A percentile compares a stretch with the other conserved stretches of the same genome.
phyloP scores from a whole-genome alignment of 2,888 invertebrate genomes.

The Ornithoptera alexandrae region DNA sequence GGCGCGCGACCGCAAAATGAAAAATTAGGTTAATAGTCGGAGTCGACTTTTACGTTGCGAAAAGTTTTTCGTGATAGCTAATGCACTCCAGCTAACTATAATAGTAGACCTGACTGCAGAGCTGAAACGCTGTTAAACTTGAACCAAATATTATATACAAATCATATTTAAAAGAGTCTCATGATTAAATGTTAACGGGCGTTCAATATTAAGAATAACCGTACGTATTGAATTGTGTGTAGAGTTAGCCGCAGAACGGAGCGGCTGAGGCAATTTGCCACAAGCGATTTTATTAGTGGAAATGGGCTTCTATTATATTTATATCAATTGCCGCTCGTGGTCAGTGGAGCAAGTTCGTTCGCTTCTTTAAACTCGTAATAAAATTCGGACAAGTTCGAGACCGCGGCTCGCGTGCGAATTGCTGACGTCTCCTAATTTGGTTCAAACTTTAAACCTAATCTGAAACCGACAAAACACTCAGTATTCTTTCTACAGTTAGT shows the following conservation, averaged over 20 bases:
- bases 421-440: constrained; percentile 40
- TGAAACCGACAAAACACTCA: constrained; percentile 6
- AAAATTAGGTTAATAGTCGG: constrained; percentile 43
- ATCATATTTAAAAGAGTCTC: neutral
- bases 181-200: neutral
- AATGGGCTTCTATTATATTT: constrained; percentile 64
- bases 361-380: constrained; percentile 68
- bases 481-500: neutral
- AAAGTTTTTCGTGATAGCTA: constrained; percentile 9
- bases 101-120: neutral
- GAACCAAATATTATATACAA: neutral
- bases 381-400: constrained; percentile 76
- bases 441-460: constrained; percentile 35
- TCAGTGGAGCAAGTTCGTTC: constrained; percentile 76
- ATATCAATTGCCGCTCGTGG: constrained; percentile 63
- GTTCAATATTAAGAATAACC: constrained; percentile 5
- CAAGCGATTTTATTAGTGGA: constrained; percentile 56
- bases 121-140: neutral
- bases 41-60: constrained; percentile 10
- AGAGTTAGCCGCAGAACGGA: constrained; percentile 8
- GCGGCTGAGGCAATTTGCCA: constrained; percentile 49
- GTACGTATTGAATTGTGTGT: constrained; percentile 13
- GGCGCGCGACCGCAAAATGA: constrained; percentile 32
- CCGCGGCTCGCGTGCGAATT: constrained; percentile 55
- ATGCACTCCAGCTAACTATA: constrained; percentile 4